Base-by-base conservation (phyloP, 1,140 invertebrate genomes). In the Panagrolaimus sp. region DNA sequence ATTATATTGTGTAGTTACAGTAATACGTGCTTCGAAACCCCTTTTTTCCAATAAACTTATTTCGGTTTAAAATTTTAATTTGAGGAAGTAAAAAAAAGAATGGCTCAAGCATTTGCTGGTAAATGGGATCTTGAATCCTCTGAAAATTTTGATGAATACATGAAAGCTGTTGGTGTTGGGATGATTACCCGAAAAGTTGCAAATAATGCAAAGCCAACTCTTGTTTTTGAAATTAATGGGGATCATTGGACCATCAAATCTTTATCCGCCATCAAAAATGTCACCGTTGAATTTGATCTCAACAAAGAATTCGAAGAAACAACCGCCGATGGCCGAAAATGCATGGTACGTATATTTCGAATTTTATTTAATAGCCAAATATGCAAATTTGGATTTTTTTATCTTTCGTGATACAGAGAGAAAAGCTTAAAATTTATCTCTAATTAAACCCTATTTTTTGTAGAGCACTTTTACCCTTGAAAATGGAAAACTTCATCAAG, bases 81-180 rank as follows among this genome's bases (percentile, higher is more conserved):
- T n/a, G n/a, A n/a, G n/a, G n/a, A n/a, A n/a, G n/a, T n/a, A n/a
- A n/a, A n/a, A n/a, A n/a, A 46, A 15, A 38, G 7, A 38, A 38
- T 38, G 52, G 52, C 66, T 8, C 15, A 64, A n/a, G 65, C 58
- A 21, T 75, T 75, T 43, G 64, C 48, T 24, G 74, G 74, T 38
- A 71, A 45, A 17, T 75, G 69, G 69, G 67, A 74, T 47, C 63
- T 75, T 43, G 48, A 68, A 21, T 58, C 70, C 9, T 65, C 45
- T 7, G 74, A 75, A 32, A 74, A 75, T 38, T 75, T 75, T 63
- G 74, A 75, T 47, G 69, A 67, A 28, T 75, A 75, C 44, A 65
- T 75, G 38, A 75, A 75, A 43, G 69, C 47, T 15, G 55, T 71
- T 24, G 74, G 71, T 24, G 69, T 75, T 12, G 66, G 66, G 1